phyloP scores from a whole-genome alignment of 1,140 invertebrate species.

The Bombus balteatus region DNA sequence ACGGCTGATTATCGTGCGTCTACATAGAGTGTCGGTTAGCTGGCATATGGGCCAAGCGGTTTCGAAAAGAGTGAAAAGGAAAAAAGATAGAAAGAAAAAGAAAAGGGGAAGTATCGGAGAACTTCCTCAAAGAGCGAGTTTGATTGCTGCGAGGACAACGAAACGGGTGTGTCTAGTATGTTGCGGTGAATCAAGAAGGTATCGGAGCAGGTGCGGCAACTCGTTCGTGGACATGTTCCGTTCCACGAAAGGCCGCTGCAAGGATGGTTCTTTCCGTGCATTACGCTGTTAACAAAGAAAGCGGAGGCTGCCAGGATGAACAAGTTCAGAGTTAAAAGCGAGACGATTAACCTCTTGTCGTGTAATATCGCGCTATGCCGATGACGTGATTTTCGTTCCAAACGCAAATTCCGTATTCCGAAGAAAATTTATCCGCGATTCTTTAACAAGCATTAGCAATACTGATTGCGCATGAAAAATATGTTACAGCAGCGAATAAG shows the following conservation, averaged over 20 bases:
- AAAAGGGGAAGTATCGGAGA: constrained; percentile 22
- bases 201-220: constrained; percentile 60
- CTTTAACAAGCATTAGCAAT: not conserved
- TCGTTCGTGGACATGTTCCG: not conserved
- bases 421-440: not conserved
- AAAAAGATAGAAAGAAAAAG: no score
- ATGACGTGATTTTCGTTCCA: no score
- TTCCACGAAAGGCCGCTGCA: constrained; percentile 16
- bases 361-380: not conserved
- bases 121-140: constrained; percentile 44
- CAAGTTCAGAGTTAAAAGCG: not conserved
- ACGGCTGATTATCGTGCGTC: not conserved
- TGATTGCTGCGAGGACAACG: not conserved
- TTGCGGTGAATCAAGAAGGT: constrained; percentile 43
- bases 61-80: not conserved
- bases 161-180: constrained; percentile 55
- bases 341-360: not conserved
- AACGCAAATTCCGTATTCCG: no score
- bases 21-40: constrained; percentile 30
- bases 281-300: constrained; percentile 13
- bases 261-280: not conserved
- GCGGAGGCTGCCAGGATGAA: not conserved
- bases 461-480: no score
- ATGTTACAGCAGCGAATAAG: no score
- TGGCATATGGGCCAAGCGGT: constrained; percentile 57